Evolutionary conservation across 2,113 vertebrate species (phyloP).

Genomic region (Labeo rohita): DNA sequence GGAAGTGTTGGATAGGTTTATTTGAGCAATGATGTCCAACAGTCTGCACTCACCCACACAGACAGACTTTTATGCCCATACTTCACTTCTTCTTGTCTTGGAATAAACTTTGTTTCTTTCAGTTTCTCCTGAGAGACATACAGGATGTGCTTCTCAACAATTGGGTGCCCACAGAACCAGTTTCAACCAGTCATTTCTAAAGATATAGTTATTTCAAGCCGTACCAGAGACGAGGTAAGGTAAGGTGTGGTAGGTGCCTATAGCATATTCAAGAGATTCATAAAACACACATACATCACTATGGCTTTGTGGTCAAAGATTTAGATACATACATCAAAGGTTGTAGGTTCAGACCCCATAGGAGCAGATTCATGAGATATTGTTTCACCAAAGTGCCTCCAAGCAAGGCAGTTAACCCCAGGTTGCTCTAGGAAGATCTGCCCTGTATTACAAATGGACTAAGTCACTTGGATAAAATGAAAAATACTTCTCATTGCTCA

Average conservation of each 20-base stretch:
- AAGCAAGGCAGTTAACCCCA: not conserved
- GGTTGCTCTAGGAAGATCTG: not conserved
- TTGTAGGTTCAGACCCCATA: not conserved
- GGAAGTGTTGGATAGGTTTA: slow-evolving; percentile 30
- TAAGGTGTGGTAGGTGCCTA: not conserved
- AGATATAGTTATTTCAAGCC: not conserved
- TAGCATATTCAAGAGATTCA: not conserved
- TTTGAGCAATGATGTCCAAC: slow-evolving; percentile 20
- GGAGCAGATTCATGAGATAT: not conserved
- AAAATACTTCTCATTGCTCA: slow-evolving; percentile 17
- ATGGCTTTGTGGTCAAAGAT: not conserved
- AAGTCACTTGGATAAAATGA: slow-evolving; percentile 26
- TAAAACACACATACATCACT: not conserved
- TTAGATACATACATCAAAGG: not conserved
- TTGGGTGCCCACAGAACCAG: not conserved
- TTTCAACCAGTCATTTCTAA: slow-evolving; percentile 12
- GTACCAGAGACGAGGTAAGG: not conserved
- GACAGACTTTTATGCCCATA: not conserved
- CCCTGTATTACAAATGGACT: not conserved
- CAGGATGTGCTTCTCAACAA: not conserved
- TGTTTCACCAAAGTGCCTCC: not conserved
- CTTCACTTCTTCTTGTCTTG: slow-evolving; percentile 1
- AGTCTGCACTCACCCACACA: slow-evolving; percentile 34
- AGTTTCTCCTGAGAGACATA: slow-evolving; percentile 1
- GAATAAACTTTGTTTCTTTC: slow-evolving; percentile 4